Percentiles rank a stretch among this genome's conserved stretches.
Evolutionary conservation across 2,797 vertebrate genomes (phyloP).

Genomic region (Cheirogaleus major): DNA sequence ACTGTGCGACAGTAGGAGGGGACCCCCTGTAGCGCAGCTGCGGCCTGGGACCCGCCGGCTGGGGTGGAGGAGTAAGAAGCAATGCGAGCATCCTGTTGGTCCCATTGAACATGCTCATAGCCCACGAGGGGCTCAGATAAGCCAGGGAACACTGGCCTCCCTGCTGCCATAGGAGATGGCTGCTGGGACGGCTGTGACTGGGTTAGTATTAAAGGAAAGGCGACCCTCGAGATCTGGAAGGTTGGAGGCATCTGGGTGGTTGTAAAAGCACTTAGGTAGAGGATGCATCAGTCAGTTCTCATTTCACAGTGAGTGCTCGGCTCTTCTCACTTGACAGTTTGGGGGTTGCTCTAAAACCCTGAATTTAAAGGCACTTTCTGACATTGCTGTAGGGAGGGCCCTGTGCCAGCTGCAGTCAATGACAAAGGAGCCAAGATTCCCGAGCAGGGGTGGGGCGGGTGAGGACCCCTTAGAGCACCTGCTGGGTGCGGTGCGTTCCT

Average conservation of each 20-base stretch:
- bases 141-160: background rate
- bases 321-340: background rate
- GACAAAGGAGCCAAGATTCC: background rate
- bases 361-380: background rate
- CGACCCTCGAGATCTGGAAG: background rate
- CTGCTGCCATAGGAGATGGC: background rate
- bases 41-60: background rate
- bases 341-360: background rate
- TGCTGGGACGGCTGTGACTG: background rate
- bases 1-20: background rate
- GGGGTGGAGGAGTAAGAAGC: background rate
- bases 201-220: background rate
- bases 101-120: background rate
- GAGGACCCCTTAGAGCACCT: background rate
- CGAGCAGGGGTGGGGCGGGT: too few relatives aligned
- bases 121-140: background rate
- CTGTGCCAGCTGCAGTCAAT: background rate
- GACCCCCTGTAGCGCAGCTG: background rate
- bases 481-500: background rate
- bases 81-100: too few relatives aligned
- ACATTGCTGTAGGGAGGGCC: background rate
- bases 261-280: background rate
- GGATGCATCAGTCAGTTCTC: background rate
- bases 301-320: background rate
- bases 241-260: background rate